phyloP scores from a whole-genome alignment of 2,888 invertebrate genomes.

The Cremastobaeus sp. region DNA sequence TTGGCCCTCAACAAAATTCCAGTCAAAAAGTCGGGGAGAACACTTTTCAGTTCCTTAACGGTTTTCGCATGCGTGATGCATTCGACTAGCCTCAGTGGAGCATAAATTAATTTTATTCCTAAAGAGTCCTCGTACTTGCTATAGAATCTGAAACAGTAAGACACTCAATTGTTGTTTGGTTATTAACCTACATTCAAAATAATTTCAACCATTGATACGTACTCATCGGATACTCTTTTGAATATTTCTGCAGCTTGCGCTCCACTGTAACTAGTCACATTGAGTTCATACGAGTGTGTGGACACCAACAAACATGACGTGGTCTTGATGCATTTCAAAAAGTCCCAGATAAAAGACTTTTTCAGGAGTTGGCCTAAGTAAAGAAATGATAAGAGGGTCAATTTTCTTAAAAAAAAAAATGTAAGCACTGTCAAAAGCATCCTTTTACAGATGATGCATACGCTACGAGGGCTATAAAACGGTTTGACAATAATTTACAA shows the following conservation, averaged over 20 bases:
- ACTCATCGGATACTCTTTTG: too few species aligned
- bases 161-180: too few species aligned
- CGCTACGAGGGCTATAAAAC: too few species aligned
- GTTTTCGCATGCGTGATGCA: constrained; percentile 74
- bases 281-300: constrained; percentile 84
- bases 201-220: too few species aligned
- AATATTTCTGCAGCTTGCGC: constrained; percentile 82
- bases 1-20: constrained; percentile 86
- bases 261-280: constrained; percentile 78
- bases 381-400: too few species aligned
- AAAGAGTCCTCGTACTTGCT: constrained; percentile 82
- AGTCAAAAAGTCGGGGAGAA: constrained; percentile 83
- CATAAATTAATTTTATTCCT: constrained; percentile 86
- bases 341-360: constrained; percentile 84
- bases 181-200: too few species aligned
- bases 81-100: constrained; percentile 80
- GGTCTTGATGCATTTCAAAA: constrained; percentile 82
- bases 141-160: constrained; percentile 79
- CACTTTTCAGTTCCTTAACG: constrained; percentile 75
- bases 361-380: constrained; percentile 82
- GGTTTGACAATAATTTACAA: too few species aligned
- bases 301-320: constrained; percentile 85
- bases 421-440: too few species aligned
- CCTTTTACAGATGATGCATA: too few species aligned
- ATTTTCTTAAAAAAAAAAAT: too few species aligned